These are phyloP conservation scores for Bicyclus anynana DNA, from an alignment of 1,140 invertebrate genomes.

Conservation along the genomic window DNA sequence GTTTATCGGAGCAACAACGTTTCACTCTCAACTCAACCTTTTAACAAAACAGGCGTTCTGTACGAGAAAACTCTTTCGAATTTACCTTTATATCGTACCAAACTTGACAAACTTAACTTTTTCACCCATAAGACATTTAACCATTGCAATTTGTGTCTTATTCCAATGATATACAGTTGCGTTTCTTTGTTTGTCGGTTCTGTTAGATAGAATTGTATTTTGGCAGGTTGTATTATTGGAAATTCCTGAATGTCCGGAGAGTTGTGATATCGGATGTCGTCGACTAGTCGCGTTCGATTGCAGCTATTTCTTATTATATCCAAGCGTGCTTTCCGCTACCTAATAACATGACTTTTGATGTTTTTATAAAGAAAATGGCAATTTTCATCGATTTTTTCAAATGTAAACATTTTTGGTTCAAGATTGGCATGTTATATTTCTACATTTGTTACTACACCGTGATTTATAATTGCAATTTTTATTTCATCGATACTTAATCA, in stretches of 20 bases:
- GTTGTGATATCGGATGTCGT: constrained; percentile 58
- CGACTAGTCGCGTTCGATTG: constrained; percentile 57
- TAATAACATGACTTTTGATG: constrained; percentile 24
- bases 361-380: constrained; percentile 3
- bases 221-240: constrained; percentile 60
- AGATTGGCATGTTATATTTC: too few species aligned
- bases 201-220: constrained; percentile 8
- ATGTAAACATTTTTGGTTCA: too few species aligned
- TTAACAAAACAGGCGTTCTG: constrained; percentile 37
- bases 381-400: neutral
- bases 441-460: too few species aligned
- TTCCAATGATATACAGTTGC: constrained; percentile 1
- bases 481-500: too few species aligned
- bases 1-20: constrained; percentile 40
- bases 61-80: constrained; percentile 59
- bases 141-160: constrained; percentile 23
- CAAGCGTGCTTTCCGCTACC: constrained; percentile 38
- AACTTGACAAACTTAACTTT: constrained; percentile 37
- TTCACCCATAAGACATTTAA: constrained; percentile 12
- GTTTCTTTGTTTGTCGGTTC: constrained; percentile 2
- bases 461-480: too few species aligned
- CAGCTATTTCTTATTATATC: constrained; percentile 38
- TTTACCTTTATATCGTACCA: constrained; percentile 56
- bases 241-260: constrained; percentile 64
- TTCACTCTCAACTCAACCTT: constrained; percentile 38